phyloP scores from a whole-genome alignment of 2,888 invertebrate genomes.

The Xylocampa areola region DNA sequence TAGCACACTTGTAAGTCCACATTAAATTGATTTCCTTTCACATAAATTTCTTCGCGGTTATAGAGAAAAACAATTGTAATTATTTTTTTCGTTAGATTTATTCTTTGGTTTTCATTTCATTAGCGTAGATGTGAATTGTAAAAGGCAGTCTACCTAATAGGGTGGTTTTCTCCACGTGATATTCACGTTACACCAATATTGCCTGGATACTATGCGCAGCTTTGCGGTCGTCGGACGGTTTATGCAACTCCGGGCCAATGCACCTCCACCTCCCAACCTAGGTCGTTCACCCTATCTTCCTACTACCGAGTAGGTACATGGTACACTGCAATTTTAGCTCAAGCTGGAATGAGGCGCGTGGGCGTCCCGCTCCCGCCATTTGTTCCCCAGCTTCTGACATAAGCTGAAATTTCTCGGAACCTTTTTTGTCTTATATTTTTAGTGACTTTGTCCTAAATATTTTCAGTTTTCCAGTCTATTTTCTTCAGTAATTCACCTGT shows the following conservation, averaged over 20 bases:
- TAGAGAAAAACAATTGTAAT: slow-evolving; percentile 18
- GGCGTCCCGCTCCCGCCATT: slow-evolving; percentile 68
- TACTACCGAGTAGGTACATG: slow-evolving; percentile 62
- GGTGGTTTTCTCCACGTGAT: slow-evolving; percentile 42
- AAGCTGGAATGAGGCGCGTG: slow-evolving; percentile 77
- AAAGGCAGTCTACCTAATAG: slow-evolving; percentile 17
- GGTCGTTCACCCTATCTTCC: slow-evolving; percentile 79
- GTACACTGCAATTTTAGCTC: slow-evolving; percentile 76
- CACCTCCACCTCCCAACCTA: slow-evolving; percentile 71
- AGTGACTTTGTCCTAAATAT: slow-evolving; percentile 15
- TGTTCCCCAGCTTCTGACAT: slow-evolving; percentile 58
- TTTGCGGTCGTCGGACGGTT: slow-evolving; percentile 77
- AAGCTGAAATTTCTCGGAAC: slow-evolving; percentile 48
- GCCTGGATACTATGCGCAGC: slow-evolving; percentile 63
- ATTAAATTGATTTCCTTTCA: slow-evolving; percentile 15
- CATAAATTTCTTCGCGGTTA: slow-evolving; percentile 12
- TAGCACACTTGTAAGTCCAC: slow-evolving; percentile 11
- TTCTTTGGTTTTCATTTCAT: slow-evolving; percentile 12
- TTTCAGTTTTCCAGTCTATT: slow-evolving; percentile 18
- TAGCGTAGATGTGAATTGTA: slow-evolving; percentile 6
- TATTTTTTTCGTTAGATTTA: background rate
- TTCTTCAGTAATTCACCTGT: slow-evolving; percentile 2
- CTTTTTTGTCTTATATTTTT: slow-evolving; percentile 40
- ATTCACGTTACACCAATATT: slow-evolving; percentile 56
- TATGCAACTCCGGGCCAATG: slow-evolving; percentile 77